Base-by-base conservation (phyloP, 2,797 vertebrate genomes). In the Toxotes lorentzi region DNA sequence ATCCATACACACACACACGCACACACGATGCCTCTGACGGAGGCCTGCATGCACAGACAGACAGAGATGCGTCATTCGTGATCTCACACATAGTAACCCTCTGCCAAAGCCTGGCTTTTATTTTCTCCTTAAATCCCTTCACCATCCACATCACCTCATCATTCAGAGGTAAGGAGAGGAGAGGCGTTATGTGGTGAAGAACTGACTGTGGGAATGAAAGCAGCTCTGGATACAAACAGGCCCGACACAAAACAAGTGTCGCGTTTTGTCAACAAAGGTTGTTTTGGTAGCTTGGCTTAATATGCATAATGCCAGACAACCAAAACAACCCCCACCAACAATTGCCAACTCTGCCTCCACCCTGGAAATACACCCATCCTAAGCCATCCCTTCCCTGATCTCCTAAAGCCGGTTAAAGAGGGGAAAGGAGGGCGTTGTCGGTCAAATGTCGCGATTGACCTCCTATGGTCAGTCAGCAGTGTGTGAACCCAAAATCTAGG, bases 371-470 rank as follows among this genome's bases (percentile, higher is more conserved):
- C 65, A 70, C 51, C 64, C 54, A 17, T 35, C 61, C 81, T 35
- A 50, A 73, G 67, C 79, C 74, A 65, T 61, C 61, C 64, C 77
- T 50, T 13, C 64, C 56, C 23, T 86, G 51, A 90, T 87, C 88
- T 80, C 60, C 48, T 78, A 88, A 87, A 90, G 59, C 88, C 61
- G 81, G 82, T 67, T 76, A 73, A 30, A 82, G 70, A 75, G 80
- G 86, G 21, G 43, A 79, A 70, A 83, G 63, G 79, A 86, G 78
- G 79, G 47, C 11, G 61, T 21, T 60, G 70, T 73, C 14, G 38
- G 69, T 81, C 78, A 77, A 79, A 77, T 32, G 80, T 78, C 62
- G 38, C 4, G 56, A 68, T 12, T 66, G 66, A 83, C 71, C 32
- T 4, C 64, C 23, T 4, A 10, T 17, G 41, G 21, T 38, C 60